Evolutionary conservation across 1,140 invertebrate species (phyloP).

Genomic region (Drosophila santomea): DNA sequence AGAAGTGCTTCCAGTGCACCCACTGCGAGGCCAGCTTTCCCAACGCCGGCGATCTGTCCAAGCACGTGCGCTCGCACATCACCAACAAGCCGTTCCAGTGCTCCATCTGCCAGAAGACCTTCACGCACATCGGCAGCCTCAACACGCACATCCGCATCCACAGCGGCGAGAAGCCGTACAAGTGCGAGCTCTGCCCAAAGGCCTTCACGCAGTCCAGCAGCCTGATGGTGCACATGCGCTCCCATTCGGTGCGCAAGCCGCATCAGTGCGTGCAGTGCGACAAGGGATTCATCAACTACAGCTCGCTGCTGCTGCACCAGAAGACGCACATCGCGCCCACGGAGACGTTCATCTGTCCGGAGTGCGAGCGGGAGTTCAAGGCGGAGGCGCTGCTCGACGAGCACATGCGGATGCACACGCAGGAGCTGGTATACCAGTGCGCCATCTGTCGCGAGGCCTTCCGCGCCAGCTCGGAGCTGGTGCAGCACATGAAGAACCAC

Average conservation of each 20-base stretch:
- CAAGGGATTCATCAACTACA: constrained; percentile 84
- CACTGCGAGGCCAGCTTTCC: constrained; percentile 88
- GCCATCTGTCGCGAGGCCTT: constrained; percentile 88
- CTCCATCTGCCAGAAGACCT: constrained; percentile 84
- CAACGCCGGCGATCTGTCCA: constrained; percentile 87
- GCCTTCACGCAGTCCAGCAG: constrained; percentile 90
- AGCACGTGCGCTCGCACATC: constrained; percentile 86
- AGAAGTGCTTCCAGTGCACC: constrained; percentile 86
- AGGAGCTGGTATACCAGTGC: constrained; percentile 85
- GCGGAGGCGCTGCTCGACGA: constrained; percentile 77
- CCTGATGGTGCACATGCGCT: constrained; percentile 89
- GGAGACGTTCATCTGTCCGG: constrained; percentile 69
- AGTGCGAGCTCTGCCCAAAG: constrained; percentile 85
- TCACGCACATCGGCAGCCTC: constrained; percentile 91
- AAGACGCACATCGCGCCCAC: constrained; percentile 71
- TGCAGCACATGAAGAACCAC: constrained; percentile 88
- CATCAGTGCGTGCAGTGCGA: constrained; percentile 88
- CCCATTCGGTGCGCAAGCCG: constrained; percentile 89
- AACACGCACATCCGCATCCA: constrained; percentile 95
- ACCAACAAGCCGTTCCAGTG: constrained; percentile 86
- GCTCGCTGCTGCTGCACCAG: constrained; percentile 75
- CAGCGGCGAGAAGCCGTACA: constrained; percentile 83
- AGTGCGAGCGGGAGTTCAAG: constrained; percentile 82
- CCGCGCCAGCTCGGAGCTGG: constrained; percentile 86
- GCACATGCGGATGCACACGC: constrained; percentile 80